Conservation (phyloP, 2,113 vertebrate species). For the Grus americana region DNA sequence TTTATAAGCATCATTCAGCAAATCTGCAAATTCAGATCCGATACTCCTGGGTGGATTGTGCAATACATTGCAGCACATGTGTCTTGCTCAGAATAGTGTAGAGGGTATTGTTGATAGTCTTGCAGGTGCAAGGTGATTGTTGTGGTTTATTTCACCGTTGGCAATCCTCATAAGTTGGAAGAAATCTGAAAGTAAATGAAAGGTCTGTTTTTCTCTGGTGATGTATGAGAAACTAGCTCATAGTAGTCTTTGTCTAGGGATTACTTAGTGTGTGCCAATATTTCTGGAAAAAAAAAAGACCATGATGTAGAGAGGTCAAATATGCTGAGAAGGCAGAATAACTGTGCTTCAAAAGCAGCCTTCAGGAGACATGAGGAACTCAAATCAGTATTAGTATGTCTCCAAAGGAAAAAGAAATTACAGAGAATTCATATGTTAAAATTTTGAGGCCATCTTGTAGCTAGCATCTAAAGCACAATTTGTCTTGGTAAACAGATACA, state of each 20-base stretch:
- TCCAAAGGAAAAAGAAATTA: background rate
- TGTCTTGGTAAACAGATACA: background rate
- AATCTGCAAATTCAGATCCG: background rate
- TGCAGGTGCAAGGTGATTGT: background rate
- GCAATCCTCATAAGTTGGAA: background rate
- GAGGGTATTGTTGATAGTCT: background rate
- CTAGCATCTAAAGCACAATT: background rate
- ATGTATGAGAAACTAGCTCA: background rate
- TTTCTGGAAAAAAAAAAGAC: background rate
- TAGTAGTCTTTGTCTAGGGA: background rate
- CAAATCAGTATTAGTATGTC: accelerated
- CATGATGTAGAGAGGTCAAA: background rate
- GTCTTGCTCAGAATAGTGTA: background rate
- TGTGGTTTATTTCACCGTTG: background rate
- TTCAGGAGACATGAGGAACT: background rate
- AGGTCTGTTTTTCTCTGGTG: background rate
- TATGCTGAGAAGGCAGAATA: background rate
- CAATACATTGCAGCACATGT: accelerated
- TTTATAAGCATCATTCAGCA: background rate
- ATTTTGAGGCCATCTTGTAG: background rate
- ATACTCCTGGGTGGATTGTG: background rate
- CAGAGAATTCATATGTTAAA: background rate
- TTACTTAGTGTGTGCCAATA: background rate
- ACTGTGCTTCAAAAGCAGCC: background rate
- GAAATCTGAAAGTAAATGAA: background rate